Base-by-base conservation (phyloP, 2,888 invertebrate species). In the Ferdinandea cuprea region DNA sequence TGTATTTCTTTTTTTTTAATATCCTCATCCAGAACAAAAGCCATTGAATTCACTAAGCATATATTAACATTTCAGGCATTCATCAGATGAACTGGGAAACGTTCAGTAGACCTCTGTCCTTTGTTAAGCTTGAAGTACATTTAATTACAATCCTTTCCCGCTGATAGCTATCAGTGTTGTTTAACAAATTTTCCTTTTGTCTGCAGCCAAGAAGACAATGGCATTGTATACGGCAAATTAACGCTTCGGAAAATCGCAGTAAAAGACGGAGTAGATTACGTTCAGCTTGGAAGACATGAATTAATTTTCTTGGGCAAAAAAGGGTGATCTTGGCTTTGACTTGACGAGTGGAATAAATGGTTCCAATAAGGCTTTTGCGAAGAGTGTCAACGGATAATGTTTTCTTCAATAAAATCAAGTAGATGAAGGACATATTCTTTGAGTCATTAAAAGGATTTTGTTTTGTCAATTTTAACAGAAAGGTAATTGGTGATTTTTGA, bases 21-120 rank as follows among this genome's bases (percentile, higher is more conserved):
- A n/a, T n/a, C n/a, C n/a, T n/a, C n/a, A 50, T 30, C 50, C 30
- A 30, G 15, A 15, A 28, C 8, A 19, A 63, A 35, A 52, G 8
- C 52, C 54, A 66, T 54, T 54, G 32, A 66, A 66, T 54, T 66
- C 30, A 44, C 30, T 30, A 32, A 66, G 4, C 11, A n/a, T n/a
- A n/a, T n/a, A n/a, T n/a, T n/a, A n/a, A 5, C 40, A 32, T 32
- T 61, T 61, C 44, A 19, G 61, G n/a, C 19, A 40, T 15, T 65
- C 37, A 37, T 25, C 11, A 13, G 8, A 42, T 13, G 7, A n/a
- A 8, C 7, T 25, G 28, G 7, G 11, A 25, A 28, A 13, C 8
- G 13, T 25, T 13, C 13, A 11, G 7, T 7, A 25, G 25, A 7
- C n/a, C n/a, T n/a, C n/a, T 25, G 1, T 25, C 28, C 28, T 25